phyloP scores from a whole-genome alignment of 2,113 vertebrate genomes.

The Barbus barbus region DNA sequence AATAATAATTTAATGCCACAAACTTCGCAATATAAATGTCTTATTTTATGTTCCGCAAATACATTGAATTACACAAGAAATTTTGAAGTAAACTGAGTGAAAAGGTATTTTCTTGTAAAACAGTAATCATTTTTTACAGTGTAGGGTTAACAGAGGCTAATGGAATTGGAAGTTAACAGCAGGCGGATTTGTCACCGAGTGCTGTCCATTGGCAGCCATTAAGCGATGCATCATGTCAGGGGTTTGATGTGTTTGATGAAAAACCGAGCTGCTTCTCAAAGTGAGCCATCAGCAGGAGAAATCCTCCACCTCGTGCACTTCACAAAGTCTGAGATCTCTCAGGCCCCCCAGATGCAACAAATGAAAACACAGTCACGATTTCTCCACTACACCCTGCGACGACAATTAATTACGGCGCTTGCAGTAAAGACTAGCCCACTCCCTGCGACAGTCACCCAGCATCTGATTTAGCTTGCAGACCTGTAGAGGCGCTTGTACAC shows the following conservation, averaged over 20 bases:
- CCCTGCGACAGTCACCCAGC: conserved; percentile 19
- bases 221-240: conserved; percentile 5
- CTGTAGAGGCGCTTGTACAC: conserved; percentile 15
- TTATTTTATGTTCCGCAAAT: neutral
- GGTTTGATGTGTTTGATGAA: neutral
- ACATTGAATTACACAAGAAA: neutral
- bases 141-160: neutral
- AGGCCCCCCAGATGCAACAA: conserved; percentile 47
- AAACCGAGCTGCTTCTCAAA: conserved; percentile 26
- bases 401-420: conserved; percentile 54
- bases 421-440: conserved; percentile 33
- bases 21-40: neutral
- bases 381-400: conserved; percentile 49
- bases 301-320: conserved; percentile 51
- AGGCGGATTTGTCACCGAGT: neutral
- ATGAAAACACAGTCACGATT: conserved; percentile 56
- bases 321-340: conserved; percentile 46
- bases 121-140: neutral
- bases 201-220: neutral
- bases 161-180: neutral
- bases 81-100: neutral
- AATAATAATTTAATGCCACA: neutral
- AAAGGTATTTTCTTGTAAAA: neutral
- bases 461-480: conserved; percentile 3
- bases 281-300: conserved; percentile 49